These are phyloP conservation scores for Nesometra sesokonis DNA, from an alignment of 35 echinoderm and acorn worm species.

Conservation along the genomic window DNA sequence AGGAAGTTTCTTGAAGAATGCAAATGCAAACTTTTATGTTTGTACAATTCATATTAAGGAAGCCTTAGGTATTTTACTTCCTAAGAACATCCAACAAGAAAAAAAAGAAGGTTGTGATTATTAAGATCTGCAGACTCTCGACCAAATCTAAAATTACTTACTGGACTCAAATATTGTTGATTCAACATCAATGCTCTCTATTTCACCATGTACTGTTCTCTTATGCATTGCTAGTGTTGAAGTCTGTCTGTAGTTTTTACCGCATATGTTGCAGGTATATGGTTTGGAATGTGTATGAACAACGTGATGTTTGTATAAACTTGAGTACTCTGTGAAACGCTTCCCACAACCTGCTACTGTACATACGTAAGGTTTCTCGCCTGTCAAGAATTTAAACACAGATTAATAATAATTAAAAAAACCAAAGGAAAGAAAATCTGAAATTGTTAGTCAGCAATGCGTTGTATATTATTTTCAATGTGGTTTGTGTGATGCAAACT, in stretches of 20 bases:
- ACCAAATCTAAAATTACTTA: conserved; percentile 8
- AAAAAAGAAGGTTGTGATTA: too few relatives aligned
- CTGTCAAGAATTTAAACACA: conserved; percentile 18
- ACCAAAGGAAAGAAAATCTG: too few relatives aligned
- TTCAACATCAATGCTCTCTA: conserved; percentile 31
- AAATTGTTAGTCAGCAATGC: too few relatives aligned
- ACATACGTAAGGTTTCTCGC: conserved; percentile 95
- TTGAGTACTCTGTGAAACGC: conserved; percentile 96
- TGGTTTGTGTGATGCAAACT: background rate
- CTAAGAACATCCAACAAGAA: too few relatives aligned
- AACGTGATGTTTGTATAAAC: conserved; percentile 97
- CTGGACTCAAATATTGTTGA: background rate
- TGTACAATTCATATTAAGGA: background rate
- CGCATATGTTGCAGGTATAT: conserved; percentile 75
- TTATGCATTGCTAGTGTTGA: conserved; percentile 93
- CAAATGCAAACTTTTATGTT: background rate
- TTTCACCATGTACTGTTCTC: conserved; percentile 69
- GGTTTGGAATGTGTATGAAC: conserved; percentile 96
- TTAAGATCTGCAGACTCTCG: too few relatives aligned
- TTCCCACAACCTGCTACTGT: conserved; percentile 90
- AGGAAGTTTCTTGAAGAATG: too few relatives aligned
- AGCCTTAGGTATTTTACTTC: too few relatives aligned
- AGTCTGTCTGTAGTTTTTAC: conserved; percentile 90
- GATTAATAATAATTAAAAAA: background rate
- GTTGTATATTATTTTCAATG: too few relatives aligned